Evolutionary conservation across 2,888 invertebrate species (phyloP).

Genomic region (Pimpla rufipes): DNA sequence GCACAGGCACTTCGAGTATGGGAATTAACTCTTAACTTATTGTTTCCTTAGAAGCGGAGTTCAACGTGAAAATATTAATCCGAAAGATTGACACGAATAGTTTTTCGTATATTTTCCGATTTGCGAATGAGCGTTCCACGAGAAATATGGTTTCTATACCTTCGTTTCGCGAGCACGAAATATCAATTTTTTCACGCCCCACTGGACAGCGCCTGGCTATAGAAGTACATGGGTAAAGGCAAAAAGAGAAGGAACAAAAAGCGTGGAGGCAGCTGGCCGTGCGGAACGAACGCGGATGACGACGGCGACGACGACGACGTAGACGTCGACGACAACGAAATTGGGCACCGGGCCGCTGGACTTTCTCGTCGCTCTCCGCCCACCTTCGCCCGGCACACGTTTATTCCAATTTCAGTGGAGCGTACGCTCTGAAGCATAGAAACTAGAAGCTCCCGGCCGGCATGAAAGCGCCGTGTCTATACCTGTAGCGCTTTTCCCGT

Average conservation of each 20-base stretch:
- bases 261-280: conserved; percentile 30
- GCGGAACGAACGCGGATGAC: conserved; percentile 33
- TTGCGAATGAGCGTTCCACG: background rate
- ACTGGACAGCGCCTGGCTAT: conserved; percentile 5
- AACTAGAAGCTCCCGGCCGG: conserved; percentile 37
- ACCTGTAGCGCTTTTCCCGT: conserved; percentile 37
- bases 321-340: conserved; percentile 45
- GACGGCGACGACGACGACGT: conserved; percentile 18
- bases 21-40: too few relatives aligned
- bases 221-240: background rate
- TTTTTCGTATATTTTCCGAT: background rate
- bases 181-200: conserved; percentile 71
- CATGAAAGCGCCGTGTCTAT: conserved; percentile 5
- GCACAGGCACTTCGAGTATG: too few relatives aligned
- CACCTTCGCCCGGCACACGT: conserved; percentile 20
- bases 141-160: conserved; percentile 21
- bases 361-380: conserved; percentile 21
- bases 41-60: too few relatives aligned
- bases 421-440: conserved; percentile 27
- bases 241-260: conserved; percentile 31
- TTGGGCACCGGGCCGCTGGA: conserved; percentile 50
- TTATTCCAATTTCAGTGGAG: conserved; percentile 55
- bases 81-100: background rate
- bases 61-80: too few relatives aligned
- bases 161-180: conserved; percentile 63